A percentile compares a stretch with the other conserved stretches of the same genome.
phyloP scores from a whole-genome alignment of 2,888 invertebrate species.

The Cynaeus angustus region DNA sequence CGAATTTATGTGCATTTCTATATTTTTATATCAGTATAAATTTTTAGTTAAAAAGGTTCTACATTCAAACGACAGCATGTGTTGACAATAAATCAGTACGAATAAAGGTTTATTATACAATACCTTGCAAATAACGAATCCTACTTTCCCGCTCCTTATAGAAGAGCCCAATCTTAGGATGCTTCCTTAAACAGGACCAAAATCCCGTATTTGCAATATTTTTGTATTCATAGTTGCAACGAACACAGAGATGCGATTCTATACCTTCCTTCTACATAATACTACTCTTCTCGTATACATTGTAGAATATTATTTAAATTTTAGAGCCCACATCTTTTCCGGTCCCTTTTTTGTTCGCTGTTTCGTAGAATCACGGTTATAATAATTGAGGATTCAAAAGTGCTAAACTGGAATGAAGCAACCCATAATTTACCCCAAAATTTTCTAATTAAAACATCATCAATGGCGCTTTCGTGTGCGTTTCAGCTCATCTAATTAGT shows the following conservation, averaged over 20 bases:
- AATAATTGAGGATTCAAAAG: constrained; percentile 2
- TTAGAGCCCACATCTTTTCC: not conserved
- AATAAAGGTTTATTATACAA: too few species aligned
- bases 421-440: not conserved
- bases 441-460: constrained; percentile 28
- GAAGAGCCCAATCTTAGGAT: not conserved
- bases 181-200: constrained; percentile 7
- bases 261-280: constrained; percentile 4
- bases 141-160: not conserved
- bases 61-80: too few species aligned
- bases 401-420: not conserved
- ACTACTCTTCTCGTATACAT: not conserved
- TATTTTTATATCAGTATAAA: too few species aligned
- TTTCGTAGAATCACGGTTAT: constrained; percentile 1
- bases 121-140: not conserved
- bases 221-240: constrained; percentile 12
- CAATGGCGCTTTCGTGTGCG: constrained; percentile 24
- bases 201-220: constrained; percentile 13
- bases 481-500: constrained; percentile 23
- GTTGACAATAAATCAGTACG: too few species aligned
- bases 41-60: too few species aligned
- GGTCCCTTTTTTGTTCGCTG: constrained; percentile 9
- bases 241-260: constrained; percentile 8
- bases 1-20: too few species aligned
- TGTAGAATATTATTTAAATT: constrained; percentile 15